Base-by-base conservation (phyloP, 2,888 invertebrate genomes). In the Caenorhabditis zanzibari region DNA sequence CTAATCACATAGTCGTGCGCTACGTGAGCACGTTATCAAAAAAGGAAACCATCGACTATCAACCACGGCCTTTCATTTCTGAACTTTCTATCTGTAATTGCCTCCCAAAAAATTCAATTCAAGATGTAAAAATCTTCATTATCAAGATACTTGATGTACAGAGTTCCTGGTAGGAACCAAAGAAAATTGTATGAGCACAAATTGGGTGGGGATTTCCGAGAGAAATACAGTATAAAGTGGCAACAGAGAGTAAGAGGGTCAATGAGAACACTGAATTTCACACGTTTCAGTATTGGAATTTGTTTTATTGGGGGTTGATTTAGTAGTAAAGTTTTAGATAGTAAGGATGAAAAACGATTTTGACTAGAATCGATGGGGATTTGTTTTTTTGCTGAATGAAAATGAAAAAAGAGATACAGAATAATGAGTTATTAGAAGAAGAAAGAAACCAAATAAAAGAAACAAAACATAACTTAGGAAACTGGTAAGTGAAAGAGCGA, bases 201-300 rank as follows among this genome's bases (percentile, higher is more conserved):
- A 49, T 26, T 41, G 22, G 19, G 9, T 26, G 35, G 44, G 44
- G 22, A 19, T 14, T 22, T 9, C 1, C 9, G n/a, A 16, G 22
- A 64, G 56, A 56, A 75, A 56, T 41, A 44, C 26, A 66, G 19
- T 47, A 47, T 22, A 19, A 9, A 19, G 44, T 58, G 58, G 58
- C 56, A 69, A 54, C 26, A 16, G 12, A 14, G 32, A 49, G 59
- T 28, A 26, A 73, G 19, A 32, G 38, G 63, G 5, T 19, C 28
- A 44, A 63, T 79, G 79, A 79, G 79, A 79, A 71, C 71, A 79
- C 71, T 79, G 79, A 71, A 71, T 26, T 26, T 54, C 24, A 79
- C 79, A 79, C 79, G 79, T 79, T 63, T 79, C 71, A 71, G 58
- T 79, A 79, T 79, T 79, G 79, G 79, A 79, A 79, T 79, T 59